Base-by-base conservation (phyloP, 2,888 invertebrate species). In the Nephrotoma appendiculata region DNA sequence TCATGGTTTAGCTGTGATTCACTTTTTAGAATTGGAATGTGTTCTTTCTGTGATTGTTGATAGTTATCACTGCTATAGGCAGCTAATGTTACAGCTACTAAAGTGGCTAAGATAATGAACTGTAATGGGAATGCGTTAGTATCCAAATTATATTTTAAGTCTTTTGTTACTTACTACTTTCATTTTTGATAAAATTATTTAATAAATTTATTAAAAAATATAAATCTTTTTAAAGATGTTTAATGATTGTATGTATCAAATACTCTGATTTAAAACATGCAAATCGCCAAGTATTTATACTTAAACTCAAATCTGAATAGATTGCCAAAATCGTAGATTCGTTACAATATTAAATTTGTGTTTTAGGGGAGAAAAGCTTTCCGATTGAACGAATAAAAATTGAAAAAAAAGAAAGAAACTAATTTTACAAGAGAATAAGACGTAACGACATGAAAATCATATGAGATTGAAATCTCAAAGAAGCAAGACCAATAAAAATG, bases 21-120 rank as follows among this genome's bases (percentile, higher is more conserved):
- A 19, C 86, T 86, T 86, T 86, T 86, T 19, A 86, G 9, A 42
- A 86, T 86, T 52, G 86, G 86, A 41, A 86, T 86, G 4, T 41
- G 52, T 52, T 52, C 41, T 57, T 41, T 52, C 1, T 86, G 19
- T 57, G 12, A n/a, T 52, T 86, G 52, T 57, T 86, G n/a, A 9
- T 52, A 41, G 42, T 15, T 31, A 9, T 52, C 41, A 41, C 41
- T 5, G 42, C 52, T 15, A 41, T 52, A 9, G 41, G 11, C 52
- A 43, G 86, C 86, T 19, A 86, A 86, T 57, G 86, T 15, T 41
- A 86, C 19, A 42, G 57, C 86, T 6, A 86, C 9, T 6, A 86
- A 57, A 9, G 86, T 57, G 11, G 57, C 41, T 41, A 86, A 86
- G 42, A 42, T 43, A 41, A 86, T 42, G 41, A 86, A 42, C 86